Percentiles rank a stretch among this genome's conserved stretches.
phyloP scores from a whole-genome alignment of 2,797 vertebrate species.

The Sebastes hubbsi region DNA sequence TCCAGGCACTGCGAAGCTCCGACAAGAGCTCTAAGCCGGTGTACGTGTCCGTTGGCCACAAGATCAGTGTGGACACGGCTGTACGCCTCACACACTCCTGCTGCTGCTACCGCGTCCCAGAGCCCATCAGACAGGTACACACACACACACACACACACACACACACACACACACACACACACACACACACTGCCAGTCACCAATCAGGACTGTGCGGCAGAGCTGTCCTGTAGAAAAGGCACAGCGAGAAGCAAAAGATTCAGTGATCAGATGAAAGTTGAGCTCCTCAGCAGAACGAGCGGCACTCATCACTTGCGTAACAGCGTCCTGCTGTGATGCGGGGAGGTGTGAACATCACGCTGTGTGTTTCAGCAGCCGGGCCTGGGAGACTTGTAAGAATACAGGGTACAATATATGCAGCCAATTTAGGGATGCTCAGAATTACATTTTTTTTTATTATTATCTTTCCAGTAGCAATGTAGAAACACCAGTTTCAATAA shows the following conservation, averaged over 20 bases:
- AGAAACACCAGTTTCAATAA: neutral
- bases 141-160: conserved; percentile 13
- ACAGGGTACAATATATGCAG: neutral
- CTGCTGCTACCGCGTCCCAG: conserved; percentile 89
- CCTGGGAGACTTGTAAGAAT: conserved; percentile 2
- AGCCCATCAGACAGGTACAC: conserved; percentile 93
- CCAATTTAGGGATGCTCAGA: neutral
- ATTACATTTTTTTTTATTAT: too few relatives aligned
- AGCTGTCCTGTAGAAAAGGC: neutral
- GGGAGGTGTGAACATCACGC: conserved; percentile 20
- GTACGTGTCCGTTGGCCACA: conserved; percentile 92
- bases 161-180: conserved; percentile 15
- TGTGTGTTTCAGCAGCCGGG: conserved; percentile 9
- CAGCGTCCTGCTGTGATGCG: conserved; percentile 28
- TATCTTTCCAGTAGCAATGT: neutral
- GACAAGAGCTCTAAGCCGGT: conserved; percentile 87
- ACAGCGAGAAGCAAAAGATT: neutral
- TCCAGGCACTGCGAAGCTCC: conserved; percentile 87
- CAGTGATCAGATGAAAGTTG: neutral
- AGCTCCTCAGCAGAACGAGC: neutral
- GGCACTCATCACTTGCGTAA: conserved; percentile 19
- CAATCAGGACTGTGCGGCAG: neutral
- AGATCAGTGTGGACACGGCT: conserved; percentile 86
- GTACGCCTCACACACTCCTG: conserved; percentile 87
- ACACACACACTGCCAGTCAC: neutral